Evolutionary conservation across 1,140 invertebrate genomes (phyloP), one percentile per base, ranked within the genome.

Genomic region (Heliconius melpomene): DNA sequence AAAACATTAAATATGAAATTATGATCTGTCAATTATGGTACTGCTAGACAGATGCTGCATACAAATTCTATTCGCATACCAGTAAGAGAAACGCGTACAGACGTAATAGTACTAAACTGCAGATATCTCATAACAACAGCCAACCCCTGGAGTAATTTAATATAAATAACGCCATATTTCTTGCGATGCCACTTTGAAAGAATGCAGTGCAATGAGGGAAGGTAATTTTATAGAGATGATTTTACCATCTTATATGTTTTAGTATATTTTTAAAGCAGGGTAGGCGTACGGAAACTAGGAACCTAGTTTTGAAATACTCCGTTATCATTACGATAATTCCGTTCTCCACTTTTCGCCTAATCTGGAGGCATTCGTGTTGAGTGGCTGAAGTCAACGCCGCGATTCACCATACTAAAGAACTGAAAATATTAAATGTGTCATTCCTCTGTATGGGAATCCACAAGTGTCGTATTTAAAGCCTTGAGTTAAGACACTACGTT

Each of bases 101-200:
- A 46, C 72, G 72, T 74, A 74, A 16, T 74, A 9, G 26, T 66
- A 66, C 60, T 66, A 26, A 66, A 66, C 60, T 66, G 60, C 60
- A 66, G 60, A 66, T 57, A 75, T 38, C 26, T 36, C 52, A 29
- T 66, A 66, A 66, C 60, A 66, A 66, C 29, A 29, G 60, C 23
- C 57, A 7, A n/a, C 79, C 82, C 82, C 80, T 82, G 29, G 8
- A 66, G 84, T 91, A 90, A 91, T 91, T 90, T 88, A 90, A 91
- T 91, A 90, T 90, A 88, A 91, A 91, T 91, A 88, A 89, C 86
- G 81, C 82, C 83, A 85, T 87, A 88, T 89, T 91, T 87, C 87
- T 86, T 85, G 85, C 79, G 81, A 82, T 82, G 83, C 84, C 87
- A 88, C 85, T 90, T 87, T 86, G 85, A 86, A 86, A 85, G 84